Conservation (phyloP, 2,797 vertebrate species). For the Pangasius macronema region DNA sequence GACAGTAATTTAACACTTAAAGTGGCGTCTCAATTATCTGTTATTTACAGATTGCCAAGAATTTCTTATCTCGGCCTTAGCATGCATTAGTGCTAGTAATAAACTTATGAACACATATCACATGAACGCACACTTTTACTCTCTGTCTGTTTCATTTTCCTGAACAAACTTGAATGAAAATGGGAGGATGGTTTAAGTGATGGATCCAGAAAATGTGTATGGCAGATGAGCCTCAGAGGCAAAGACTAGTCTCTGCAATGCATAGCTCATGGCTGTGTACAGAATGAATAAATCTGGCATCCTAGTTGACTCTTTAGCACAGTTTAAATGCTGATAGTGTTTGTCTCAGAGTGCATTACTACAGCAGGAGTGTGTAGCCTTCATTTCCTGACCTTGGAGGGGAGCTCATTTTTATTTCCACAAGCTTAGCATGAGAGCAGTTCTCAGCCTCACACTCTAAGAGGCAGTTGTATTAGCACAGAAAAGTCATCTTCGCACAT, state of each 20-base stretch:
- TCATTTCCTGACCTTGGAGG: slow-evolving; percentile 64
- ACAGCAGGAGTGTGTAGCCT: slow-evolving; percentile 39
- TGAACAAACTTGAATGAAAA: neutral
- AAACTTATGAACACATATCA: neutral
- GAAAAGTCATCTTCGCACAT: neutral
- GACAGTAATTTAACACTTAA: slow-evolving; percentile 20
- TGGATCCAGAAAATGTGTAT: slow-evolving; percentile 25
- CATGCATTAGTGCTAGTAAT: neutral
- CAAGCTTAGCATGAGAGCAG: slow-evolving; percentile 34
- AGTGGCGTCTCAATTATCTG: slow-evolving; percentile 20
- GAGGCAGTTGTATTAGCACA: neutral
- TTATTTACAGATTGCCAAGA: slow-evolving; percentile 16
- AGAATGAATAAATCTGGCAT: slow-evolving; percentile 43
- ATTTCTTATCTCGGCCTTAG: slow-evolving; percentile 4
- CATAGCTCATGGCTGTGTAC: neutral
- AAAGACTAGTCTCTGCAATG: slow-evolving; percentile 20
- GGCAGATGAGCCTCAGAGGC: slow-evolving; percentile 34
- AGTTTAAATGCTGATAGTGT: slow-evolving; percentile 53
- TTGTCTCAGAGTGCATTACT: slow-evolving; percentile 38
- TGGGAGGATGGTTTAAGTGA: slow-evolving; percentile 20
- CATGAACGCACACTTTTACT: neutral
- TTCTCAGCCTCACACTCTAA: slow-evolving; percentile 17
- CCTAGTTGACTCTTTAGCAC: slow-evolving; percentile 43
- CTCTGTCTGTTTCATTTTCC: neutral
- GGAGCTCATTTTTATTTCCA: slow-evolving; percentile 60